Base-by-base conservation (phyloP, 2,797 vertebrate species). In the Karalla daura region DNA sequence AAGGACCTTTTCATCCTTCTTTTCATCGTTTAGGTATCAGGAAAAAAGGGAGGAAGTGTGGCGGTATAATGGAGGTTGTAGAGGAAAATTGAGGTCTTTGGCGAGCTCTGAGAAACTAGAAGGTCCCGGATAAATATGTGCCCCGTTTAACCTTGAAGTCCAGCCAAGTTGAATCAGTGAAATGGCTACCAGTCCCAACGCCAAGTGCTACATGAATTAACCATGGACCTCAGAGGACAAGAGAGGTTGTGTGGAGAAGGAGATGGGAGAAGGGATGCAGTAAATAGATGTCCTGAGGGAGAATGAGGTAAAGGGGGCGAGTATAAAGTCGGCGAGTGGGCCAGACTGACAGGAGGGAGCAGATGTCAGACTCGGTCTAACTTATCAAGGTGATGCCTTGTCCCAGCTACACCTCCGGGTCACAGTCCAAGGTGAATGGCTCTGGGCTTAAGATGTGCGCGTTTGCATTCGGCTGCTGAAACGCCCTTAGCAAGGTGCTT, bases 201-300 rank as follows among this genome's bases (percentile, higher is more conserved):
- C 51, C 56, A 54, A 62, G 65, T 12, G 17, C 13, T 35, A 6
- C 72, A 87, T 85, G 70, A 88, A 89, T 86, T 82, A 86, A 74
- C 53, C 73, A 79, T 70, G 32, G 52, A 30, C 43, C 53, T 63
- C 45, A 68, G 58, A 61, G 46, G 70, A 70, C 23, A 13, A 17
- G 25, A 25, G 18, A 25, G 27, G 25, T 5, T 2, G 18, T 35
- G 8, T 35, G 44, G 25, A 45, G 45, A 43, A 15, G 5, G 28
- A 53, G 18, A 33, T 15, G 35, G 14, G 15, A 37, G n/a, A 27
- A 45, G 6, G 24, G 39, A 58, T 7, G 28, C 20, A 51, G 21
- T 13, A 12, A 61, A 52, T 60, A 53, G 14, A 68, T 43, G n/a
- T 63, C 47, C 20, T 54, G 47, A 51, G 47, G 55, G 27, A 23